Conservation (phyloP, 2,888 invertebrate species). For the Cheilosia scutellata region DNA sequence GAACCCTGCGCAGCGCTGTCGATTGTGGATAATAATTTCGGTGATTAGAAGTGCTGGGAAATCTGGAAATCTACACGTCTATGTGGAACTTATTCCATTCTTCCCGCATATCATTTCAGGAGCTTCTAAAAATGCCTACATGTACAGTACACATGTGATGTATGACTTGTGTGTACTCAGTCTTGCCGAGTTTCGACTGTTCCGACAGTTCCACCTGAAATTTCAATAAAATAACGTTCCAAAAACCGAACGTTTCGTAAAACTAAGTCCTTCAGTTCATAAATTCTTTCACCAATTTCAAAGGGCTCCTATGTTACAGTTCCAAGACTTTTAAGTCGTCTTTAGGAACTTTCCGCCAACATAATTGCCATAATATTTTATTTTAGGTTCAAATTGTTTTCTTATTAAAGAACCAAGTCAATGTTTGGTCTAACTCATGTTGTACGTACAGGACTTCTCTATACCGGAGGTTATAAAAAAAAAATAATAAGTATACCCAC, state of each 20-base stretch:
- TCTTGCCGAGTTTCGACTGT: too few species aligned
- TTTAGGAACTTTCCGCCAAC: neutral
- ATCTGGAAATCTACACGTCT: too few species aligned
- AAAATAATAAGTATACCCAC: constrained; percentile 24
- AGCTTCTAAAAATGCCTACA: too few species aligned
- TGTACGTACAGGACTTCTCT: neutral
- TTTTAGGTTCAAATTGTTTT: constrained; percentile 27
- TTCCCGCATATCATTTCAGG: too few species aligned
- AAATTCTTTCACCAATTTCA: neutral
- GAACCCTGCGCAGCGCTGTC: too few species aligned
- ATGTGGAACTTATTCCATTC: too few species aligned
- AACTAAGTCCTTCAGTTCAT: neutral
- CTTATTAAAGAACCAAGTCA: constrained; percentile 21
- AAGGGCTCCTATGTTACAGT: neutral
- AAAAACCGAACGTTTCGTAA: neutral
- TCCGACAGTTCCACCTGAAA: too few species aligned
- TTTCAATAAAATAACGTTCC: neutral
- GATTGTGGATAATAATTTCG: too few species aligned
- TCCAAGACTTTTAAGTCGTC: neutral
- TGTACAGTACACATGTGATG: too few species aligned
- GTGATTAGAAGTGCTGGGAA: too few species aligned
- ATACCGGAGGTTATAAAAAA: constrained; percentile 14
- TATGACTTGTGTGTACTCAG: neutral
- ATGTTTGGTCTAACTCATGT: constrained; percentile 23
- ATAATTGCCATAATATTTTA: constrained; percentile 10